These are phyloP conservation scores for Chaetura pelagica DNA, from an alignment of 2,113 vertebrate genomes.

Conservation along the genomic window DNA sequence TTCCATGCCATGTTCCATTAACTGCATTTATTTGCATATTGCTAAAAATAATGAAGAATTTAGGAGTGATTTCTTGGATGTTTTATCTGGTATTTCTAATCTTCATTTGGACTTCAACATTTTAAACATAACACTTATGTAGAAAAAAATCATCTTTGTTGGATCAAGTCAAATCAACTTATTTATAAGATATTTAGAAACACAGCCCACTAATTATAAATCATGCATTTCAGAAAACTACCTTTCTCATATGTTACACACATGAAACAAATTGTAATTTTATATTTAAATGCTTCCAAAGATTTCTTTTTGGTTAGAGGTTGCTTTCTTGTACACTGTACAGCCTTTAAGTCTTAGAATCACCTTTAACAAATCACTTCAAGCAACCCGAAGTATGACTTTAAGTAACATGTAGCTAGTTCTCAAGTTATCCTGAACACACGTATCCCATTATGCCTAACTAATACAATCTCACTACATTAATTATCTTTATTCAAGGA, in stretches of 20 bases:
- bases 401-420: not conserved
- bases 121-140: not conserved
- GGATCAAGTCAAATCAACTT: not conserved
- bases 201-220: not conserved
- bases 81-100: not conserved
- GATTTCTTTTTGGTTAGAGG: not conserved
- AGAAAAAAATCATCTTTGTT: not conserved
- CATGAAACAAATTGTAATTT: not conserved
- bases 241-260: not conserved
- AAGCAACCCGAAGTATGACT: not conserved
- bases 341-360: not conserved
- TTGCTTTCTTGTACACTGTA: not conserved
- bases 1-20: constrained; percentile 8
- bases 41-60: not conserved
- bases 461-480: not conserved
- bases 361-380: not conserved
- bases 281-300: not conserved
- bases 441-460: not conserved
- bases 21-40: not conserved
- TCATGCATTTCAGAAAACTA: not conserved
- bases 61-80: not conserved
- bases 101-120: not conserved
- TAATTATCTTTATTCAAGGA: not conserved
- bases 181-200: not conserved
- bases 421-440: not conserved